These are phyloP conservation scores for Gnatocerus cornutus DNA, from an alignment of 2,888 invertebrate species.

Conservation along the genomic window DNA sequence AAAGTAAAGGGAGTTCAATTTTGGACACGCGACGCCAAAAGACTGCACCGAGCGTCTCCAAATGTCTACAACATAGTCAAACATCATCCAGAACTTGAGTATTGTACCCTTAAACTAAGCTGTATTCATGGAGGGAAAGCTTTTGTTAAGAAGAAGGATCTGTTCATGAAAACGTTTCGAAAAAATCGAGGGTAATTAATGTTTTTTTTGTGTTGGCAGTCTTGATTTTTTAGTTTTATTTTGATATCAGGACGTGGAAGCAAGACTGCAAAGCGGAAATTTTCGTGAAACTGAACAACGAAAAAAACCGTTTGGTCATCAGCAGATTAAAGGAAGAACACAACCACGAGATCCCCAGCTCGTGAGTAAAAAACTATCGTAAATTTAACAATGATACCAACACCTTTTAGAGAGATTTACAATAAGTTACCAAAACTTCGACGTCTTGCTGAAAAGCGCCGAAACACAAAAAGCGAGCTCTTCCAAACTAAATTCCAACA, in stretches of 20 bases:
- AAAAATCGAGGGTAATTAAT: constrained; percentile 4
- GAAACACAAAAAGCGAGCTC: not conserved
- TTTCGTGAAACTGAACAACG: constrained; percentile 1
- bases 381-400: not conserved
- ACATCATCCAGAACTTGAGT: constrained; percentile 14
- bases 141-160: not conserved
- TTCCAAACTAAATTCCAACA: not conserved
- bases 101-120: not conserved
- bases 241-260: constrained; percentile 6
- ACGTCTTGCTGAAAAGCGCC: not conserved
- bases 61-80: not conserved
- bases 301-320: not conserved
- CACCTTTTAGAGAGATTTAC: not conserved
- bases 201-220: not conserved
- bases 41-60: constrained; percentile 4
- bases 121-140: constrained; percentile 11
- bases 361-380: not conserved
- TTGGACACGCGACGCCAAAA: constrained; percentile 12
- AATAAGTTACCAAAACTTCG: not conserved
- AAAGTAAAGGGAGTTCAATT: not conserved
- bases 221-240: too few species aligned
- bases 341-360: constrained; percentile 8
- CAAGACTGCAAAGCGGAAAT: constrained; percentile 23
- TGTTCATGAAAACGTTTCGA: not conserved
- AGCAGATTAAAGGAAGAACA: constrained; percentile 4